phyloP scores from a whole-genome alignment of 2,113 vertebrate species.

The Podiceps cristatus region DNA sequence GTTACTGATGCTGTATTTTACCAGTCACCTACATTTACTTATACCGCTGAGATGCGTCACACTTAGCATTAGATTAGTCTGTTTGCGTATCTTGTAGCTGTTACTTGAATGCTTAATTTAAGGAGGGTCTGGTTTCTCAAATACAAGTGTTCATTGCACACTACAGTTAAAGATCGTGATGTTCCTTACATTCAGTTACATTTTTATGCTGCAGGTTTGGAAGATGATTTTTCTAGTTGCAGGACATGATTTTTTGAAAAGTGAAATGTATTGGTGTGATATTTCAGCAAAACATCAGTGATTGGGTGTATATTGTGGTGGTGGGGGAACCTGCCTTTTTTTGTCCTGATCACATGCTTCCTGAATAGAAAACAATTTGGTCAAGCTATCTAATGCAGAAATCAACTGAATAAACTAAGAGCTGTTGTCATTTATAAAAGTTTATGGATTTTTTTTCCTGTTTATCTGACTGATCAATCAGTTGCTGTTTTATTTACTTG shows the following conservation, averaged over 20 bases:
- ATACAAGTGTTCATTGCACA: neutral
- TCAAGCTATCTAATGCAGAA: neutral
- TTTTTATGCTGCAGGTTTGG: neutral
- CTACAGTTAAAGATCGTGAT: neutral
- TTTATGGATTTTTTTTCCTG: neutral
- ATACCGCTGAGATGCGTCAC: neutral
- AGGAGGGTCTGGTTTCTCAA: neutral
- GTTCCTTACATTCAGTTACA: fast-evolving
- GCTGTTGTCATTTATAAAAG: neutral
- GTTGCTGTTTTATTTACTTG: constrained; percentile 34
- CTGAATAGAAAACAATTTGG: neutral
- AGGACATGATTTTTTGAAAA: neutral
- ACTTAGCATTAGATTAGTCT: neutral
- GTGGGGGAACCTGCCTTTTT: too few relatives aligned
- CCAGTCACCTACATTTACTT: neutral
- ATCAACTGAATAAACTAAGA: neutral
- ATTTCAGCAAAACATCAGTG: neutral
- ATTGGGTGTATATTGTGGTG: neutral
- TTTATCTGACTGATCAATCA: constrained; percentile 27
- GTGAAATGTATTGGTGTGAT: neutral
- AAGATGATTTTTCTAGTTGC: neutral
- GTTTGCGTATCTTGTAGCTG: neutral
- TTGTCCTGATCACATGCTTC: neutral
- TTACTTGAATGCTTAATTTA: neutral
- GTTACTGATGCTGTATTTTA: neutral